Percentiles rank a stretch among this genome's conserved stretches.
Evolutionary conservation across 2,888 invertebrate species (phyloP).

Genomic region (Monochamus alternatus): DNA sequence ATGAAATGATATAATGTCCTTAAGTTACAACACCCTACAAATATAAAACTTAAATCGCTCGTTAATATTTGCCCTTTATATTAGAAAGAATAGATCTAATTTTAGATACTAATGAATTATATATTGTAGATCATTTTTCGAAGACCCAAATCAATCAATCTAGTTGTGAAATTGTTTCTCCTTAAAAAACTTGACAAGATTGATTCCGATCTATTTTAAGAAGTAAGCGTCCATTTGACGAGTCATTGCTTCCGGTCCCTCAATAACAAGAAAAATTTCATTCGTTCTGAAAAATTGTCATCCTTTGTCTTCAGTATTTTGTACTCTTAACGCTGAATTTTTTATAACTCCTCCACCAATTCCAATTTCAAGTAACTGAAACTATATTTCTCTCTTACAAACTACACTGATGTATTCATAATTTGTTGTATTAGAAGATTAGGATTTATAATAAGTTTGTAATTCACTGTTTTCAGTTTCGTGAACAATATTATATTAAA

Average conservation of each 20-base stretch:
- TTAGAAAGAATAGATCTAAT: neutral
- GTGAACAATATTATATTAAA: too few relatives aligned
- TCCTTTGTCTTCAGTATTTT: neutral
- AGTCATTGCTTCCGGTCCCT: neutral
- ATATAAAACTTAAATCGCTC: too few relatives aligned
- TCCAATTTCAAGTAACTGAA: too few relatives aligned
- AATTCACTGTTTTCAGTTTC: too few relatives aligned
- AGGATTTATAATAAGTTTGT: too few relatives aligned
- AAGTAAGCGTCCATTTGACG: neutral
- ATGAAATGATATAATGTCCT: too few relatives aligned
- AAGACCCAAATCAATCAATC: neutral
- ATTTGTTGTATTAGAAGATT: too few relatives aligned
- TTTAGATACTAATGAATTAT: neutral
- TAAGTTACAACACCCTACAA: too few relatives aligned
- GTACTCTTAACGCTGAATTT: too few relatives aligned
- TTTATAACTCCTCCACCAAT: neutral
- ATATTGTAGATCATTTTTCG: neutral
- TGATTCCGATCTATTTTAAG: neutral
- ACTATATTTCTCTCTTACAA: too few relatives aligned
- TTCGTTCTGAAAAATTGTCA: neutral
- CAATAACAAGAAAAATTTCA: neutral
- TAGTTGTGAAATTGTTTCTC: neutral
- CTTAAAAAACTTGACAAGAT: neutral
- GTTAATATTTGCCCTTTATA: neutral
- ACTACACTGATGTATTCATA: too few relatives aligned